Base-by-base conservation (phyloP, 2,888 invertebrate species). In the Apodemia duryi region DNA sequence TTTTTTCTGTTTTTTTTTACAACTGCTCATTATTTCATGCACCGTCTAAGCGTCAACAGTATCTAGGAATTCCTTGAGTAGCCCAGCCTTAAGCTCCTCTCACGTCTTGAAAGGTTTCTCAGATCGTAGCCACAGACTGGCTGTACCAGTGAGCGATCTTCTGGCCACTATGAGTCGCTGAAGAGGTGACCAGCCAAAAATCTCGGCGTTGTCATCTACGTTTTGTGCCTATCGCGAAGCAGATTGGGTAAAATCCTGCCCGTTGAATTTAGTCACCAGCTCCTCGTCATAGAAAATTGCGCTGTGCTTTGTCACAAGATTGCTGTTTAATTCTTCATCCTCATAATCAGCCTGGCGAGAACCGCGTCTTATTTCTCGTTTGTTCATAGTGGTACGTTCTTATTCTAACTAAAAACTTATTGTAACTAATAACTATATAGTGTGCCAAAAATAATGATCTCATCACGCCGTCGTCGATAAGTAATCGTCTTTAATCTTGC, bases 1-100 rank as follows among this genome's bases (percentile, higher is more conserved):
- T 61, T 74, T 72, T 21, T 68, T 43, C 0, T 13, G 29, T 2
- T 62, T 29, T 29, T 74, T 74, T 54, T 69, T 72, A 3, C 74
- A 43, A 3, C 43, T 11, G 1, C 57, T n/a, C 72, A 73, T 71
- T 1, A 72, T 13, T 52, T 74, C 73, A 32, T 75, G 74, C 54
- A 65, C 67, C n/a, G 66, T 67, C 4, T 52, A 28, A 52, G 52
- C 52, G 28, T 52, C 28, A 9, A 52, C 7, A 3, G 2, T 13
- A 28, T 52, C 21, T 52, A 4, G 52, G 2, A 52, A 52, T 21
- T 52, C 28, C 52, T 52, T 52, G 52, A 52, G 21, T 7, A 52
- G 28, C 6, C 52, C 21, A 52, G 10, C 54, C 10, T 29, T 54
- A 10, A 54, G 28, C 2, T 54, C 29, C 28, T 54, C 54, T 2